Base-by-base conservation (phyloP, 2,113 vertebrate genomes). In the Poecilia latipinna region DNA sequence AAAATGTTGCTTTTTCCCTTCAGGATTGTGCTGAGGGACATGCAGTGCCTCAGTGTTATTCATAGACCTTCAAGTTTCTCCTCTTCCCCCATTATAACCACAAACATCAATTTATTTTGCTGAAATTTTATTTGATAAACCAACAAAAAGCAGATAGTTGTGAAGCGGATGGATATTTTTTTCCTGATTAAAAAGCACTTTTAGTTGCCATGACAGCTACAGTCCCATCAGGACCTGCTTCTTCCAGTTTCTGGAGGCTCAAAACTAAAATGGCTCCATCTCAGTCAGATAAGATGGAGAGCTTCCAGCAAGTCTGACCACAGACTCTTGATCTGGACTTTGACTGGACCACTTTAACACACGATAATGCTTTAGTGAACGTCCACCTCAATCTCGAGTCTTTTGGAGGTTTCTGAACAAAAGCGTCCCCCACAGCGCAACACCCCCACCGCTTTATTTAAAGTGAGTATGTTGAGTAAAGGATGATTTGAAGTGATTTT, bases 11-110 rank as follows among this genome's bases (percentile, higher is more conserved):
- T 6, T 68, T 64, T 77, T 65, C 8, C 71, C 72, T 78, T 61
- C 6, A 79, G 87, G 85, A 80, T 79, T 84, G 64, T 82, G 68
- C 75, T 78, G 64, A 75, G 72, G 73, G 76, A 82, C 19, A 82
- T 37, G 24, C 24, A 57, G 51, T 57, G 22, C 51, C 51, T 57
- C 51, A 57, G 24, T 22, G 51, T 24, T 57, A n/a, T n/a, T 57
- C 51, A 24, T n/a, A 57, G 22, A 8, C 17, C 51, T 54, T 8
- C 7, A 57, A 24, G 51, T n/a, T 57, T 57, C 17, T n/a, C 24
- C 51, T 2, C 44, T 15, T 44, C 44, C 17, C 44, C 51, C 51
- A 10, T 57, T 6, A 57, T 8, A 57, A 57, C 51, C 22, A 57
- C 22, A 57, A n/a, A n/a, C 51, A n/a, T 57, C 17, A 22, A 22